These are phyloP conservation scores for Melieria omissa DNA, from an alignment of 2,888 invertebrate genomes.

Conservation along the genomic window DNA sequence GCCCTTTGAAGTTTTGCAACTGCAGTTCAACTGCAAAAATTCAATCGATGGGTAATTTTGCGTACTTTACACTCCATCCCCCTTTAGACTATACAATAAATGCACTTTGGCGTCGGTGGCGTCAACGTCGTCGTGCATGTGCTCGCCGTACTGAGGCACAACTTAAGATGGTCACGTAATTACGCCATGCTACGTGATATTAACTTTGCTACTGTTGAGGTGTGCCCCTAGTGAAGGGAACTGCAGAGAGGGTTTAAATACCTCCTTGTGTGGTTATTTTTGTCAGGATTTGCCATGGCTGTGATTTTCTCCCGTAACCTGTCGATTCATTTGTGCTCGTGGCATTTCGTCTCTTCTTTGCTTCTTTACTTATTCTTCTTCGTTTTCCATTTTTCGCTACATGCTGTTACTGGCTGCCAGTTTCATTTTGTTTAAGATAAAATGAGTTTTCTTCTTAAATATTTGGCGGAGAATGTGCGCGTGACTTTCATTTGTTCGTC, in stretches of 20 bases:
- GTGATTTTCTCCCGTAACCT: neutral
- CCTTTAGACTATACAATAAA: no score
- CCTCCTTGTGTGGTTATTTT: neutral
- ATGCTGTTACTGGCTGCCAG: neutral
- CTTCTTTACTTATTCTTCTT: neutral
- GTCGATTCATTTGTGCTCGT: neutral
- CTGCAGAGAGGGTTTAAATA: neutral
- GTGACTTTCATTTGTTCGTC: slow-evolving; percentile 34
- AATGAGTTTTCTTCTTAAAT: no score
- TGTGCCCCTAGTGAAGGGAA: neutral
- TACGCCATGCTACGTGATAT: slow-evolving; percentile 47
- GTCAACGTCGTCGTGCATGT: no score
- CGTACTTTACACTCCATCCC: no score
- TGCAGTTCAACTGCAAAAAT: no score
- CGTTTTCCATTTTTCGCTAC: neutral
- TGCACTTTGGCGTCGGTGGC: no score
- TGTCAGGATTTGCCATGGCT: neutral
- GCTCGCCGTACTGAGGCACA: neutral
- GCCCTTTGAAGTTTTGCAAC: no score
- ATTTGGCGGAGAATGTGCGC: slow-evolving; percentile 10
- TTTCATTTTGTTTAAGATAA: no score
- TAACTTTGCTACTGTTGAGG: slow-evolving; percentile 34
- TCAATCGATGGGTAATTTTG: no score
- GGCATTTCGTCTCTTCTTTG: neutral
- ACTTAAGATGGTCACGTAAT: slow-evolving; percentile 48